Evolutionary conservation across 2,888 invertebrate species (phyloP).

Genomic region (Caenorhabditis macrosperma): DNA sequence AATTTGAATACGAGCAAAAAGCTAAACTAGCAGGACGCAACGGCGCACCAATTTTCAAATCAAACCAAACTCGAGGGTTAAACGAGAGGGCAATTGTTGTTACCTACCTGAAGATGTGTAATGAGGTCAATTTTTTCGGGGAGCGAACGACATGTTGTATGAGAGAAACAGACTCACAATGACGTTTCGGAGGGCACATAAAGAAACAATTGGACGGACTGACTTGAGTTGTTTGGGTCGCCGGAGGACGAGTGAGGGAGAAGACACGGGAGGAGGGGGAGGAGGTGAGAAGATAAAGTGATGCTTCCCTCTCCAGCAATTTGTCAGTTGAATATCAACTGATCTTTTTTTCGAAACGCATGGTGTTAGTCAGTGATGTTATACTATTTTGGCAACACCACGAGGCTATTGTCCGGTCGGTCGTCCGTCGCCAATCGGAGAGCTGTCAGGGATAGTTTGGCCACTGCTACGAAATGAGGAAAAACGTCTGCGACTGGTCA

Average conservation of each 20-base stretch:
- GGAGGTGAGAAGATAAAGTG: constrained; percentile 54
- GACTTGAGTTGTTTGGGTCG: constrained; percentile 50
- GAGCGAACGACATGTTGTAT: constrained; percentile 46
- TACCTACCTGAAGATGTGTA: constrained; percentile 54
- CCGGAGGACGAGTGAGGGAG: constrained; percentile 4
- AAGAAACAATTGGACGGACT: constrained; percentile 56
- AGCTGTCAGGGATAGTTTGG: constrained; percentile 53
- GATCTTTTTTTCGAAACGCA: background rate
- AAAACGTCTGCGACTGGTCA: constrained; percentile 56
- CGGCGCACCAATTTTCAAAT: constrained; percentile 19
- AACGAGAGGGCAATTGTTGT: constrained; percentile 18
- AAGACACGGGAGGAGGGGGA: background rate
- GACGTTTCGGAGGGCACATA: constrained; percentile 57
- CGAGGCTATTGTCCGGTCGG: constrained; percentile 19
- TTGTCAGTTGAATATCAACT: constrained; percentile 36
- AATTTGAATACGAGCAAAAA: background rate
- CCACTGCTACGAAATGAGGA: constrained; percentile 29
- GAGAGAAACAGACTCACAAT: constrained; percentile 52
- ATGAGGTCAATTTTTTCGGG: constrained; percentile 57
- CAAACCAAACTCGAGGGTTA: background rate
- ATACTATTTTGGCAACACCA: constrained; percentile 31
- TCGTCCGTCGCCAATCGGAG: background rate
- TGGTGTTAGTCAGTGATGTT: background rate
- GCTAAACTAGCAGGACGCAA: background rate
- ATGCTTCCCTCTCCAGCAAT: constrained; percentile 31